Evolutionary conservation across 2,113 vertebrate species (phyloP).

Genomic region (Puffinus mauretanicus): DNA sequence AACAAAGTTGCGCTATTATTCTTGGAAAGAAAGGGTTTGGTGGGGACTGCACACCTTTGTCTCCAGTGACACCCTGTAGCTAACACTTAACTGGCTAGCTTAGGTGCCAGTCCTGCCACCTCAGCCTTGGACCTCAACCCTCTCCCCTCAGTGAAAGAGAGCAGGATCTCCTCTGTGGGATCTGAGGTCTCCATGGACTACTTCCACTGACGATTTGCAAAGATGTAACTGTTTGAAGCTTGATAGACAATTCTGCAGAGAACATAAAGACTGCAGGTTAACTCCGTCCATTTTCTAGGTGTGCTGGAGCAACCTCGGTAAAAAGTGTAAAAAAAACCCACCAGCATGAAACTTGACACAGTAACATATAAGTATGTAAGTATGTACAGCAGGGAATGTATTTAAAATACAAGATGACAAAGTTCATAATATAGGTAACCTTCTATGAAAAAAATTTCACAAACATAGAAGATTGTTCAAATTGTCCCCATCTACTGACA

Average conservation of each 20-base stretch:
- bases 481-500: background rate
- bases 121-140: background rate
- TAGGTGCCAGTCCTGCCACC: background rate
- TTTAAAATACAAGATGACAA: background rate
- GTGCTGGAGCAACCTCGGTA: background rate
- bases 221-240: background rate
- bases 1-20: background rate
- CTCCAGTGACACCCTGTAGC: background rate
- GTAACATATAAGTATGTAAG: background rate
- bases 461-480: background rate
- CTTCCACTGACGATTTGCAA: background rate
- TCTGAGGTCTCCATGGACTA: fast-evolving
- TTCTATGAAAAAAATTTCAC: background rate
- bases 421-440: background rate
- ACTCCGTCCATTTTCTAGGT: background rate
- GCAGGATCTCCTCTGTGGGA: background rate
- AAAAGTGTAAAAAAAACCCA: background rate
- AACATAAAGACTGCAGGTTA: background rate
- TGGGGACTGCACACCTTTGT: background rate
- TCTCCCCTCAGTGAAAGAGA: background rate
- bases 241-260: background rate
- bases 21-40: background rate
- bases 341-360: background rate
- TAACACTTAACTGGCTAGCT: background rate
- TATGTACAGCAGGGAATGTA: background rate